phyloP scores from a whole-genome alignment of 2,888 invertebrate species.

The Pasiphila rectangulata region DNA sequence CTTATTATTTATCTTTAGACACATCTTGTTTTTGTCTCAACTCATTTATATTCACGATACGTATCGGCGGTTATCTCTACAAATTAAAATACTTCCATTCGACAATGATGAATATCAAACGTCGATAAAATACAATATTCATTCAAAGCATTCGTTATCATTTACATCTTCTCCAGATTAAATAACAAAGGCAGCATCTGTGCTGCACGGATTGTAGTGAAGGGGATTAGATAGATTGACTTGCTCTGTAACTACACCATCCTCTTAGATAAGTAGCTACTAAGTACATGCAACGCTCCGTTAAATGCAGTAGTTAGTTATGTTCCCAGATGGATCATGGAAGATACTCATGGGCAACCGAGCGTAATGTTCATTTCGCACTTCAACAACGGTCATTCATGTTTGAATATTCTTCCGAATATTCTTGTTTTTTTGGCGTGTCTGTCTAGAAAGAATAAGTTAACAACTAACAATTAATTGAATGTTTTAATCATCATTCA shows the following conservation, averaged over 20 bases:
- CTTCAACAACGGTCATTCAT: background rate
- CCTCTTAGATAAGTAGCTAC: no score
- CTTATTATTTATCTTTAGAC: conserved; percentile 75
- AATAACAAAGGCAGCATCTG: no score
- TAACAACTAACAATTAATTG: no score
- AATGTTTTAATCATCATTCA: no score
- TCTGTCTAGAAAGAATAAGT: no score
- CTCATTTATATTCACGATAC: conserved; percentile 79
- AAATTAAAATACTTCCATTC: conserved; percentile 68
- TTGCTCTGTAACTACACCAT: no score
- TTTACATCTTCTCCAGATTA: no score
- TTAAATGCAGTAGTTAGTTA: background rate
- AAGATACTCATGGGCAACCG: conserved; percentile 1
- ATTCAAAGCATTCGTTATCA: conserved; percentile 40
- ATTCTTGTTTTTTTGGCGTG: no score
- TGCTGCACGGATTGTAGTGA: no score
- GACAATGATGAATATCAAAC: conserved; percentile 49
- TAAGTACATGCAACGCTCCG: background rate
- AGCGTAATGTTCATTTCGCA: background rate
- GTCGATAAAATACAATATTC: conserved; percentile 43
- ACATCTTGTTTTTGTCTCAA: conserved; percentile 75
- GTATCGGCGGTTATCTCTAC: conserved; percentile 73
- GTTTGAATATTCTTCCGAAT: background rate
- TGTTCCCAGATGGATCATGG: conserved; percentile 5
- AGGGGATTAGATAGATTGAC: no score